Conservation (phyloP, 2,888 invertebrate genomes). For the Xiphydria camelus region DNA sequence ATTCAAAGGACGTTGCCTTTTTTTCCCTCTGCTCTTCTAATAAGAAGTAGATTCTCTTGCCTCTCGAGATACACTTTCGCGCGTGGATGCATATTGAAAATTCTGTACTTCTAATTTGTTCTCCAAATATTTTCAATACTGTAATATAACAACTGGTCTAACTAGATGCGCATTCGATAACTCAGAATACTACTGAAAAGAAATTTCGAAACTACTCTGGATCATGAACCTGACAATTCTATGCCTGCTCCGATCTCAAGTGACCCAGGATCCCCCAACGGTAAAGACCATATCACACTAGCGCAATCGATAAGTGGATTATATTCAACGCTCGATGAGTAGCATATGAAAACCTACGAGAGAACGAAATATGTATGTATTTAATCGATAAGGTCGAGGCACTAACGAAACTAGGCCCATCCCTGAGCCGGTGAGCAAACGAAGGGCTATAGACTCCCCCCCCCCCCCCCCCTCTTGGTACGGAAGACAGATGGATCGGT, state of each 20-base stretch:
- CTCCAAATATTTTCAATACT: no score
- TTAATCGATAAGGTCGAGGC: not conserved
- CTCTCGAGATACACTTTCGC: not conserved
- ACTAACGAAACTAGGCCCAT: not conserved
- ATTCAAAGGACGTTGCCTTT: not conserved
- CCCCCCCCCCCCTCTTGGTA: constrained; percentile 10
- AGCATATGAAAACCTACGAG: no score
- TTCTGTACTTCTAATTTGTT: not conserved
- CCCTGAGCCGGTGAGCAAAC: constrained; percentile 6
- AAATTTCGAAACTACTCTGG: not conserved
- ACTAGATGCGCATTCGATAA: not conserved
- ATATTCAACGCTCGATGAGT: no score
- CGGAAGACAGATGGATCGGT: constrained; percentile 33
- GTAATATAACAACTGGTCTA: not conserved
- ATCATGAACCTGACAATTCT: not conserved
- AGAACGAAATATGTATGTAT: no score
- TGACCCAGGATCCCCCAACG: no score
- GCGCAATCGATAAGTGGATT: no score
- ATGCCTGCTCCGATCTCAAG: not conserved
- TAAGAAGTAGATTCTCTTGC: not conserved
- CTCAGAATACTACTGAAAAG: not conserved
- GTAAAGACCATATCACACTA: no score
- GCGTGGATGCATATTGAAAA: not conserved
- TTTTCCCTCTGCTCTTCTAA: not conserved
- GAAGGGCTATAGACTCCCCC: no score